Base-by-base conservation (phyloP, 2,113 vertebrate genomes). In the Cervus canadensis region DNA sequence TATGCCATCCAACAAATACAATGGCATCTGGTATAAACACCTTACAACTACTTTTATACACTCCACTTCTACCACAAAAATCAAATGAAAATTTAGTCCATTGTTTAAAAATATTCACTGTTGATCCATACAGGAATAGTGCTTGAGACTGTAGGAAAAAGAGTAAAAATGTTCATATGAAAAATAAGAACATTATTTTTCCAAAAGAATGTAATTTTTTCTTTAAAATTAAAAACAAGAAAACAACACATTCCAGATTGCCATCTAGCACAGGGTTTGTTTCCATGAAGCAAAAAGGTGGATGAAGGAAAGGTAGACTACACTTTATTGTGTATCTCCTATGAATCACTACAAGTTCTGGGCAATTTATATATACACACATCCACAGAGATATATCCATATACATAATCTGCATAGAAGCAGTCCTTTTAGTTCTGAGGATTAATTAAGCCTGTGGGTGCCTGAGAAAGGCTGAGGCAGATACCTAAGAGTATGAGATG, bases 1-100 rank as follows among this genome's bases (percentile, higher is more conserved):
- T 91, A 87, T 76, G 67, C 56, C 96, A 92, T 82, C 95, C 87
- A 94, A 97, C 96, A 97, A 98, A 79, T 91, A n/a, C 94, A 21
- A 17, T 13, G 43, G 91, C 45, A 25, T 62, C 54, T 95, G 67
- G 43, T 86, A 81, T 87, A 87, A 97, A 97, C 48, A 85, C 33
- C 87, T 96, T 87, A 79, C 43, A 94, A 84, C 74, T 96, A 98
- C 97, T 93, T 91, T 92, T 89, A 95, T 52, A 28, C 28, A 81
- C 36, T 87, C 82, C 1, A 67, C 45, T 30, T 95, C 71, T 33
- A 36, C 21, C 19, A 96, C 52, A 87, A 95, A 96, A 96, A 92
- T 21, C 1, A 84, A 92, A 87, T 71, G 10, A 90, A 96, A 97
- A 94, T 96, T 56, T 74, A 62, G 25, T 57, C 52, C 56, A 93